Evolutionary conservation across 2,888 invertebrate species (phyloP).

Genomic region (Drymonia ruficornis): DNA sequence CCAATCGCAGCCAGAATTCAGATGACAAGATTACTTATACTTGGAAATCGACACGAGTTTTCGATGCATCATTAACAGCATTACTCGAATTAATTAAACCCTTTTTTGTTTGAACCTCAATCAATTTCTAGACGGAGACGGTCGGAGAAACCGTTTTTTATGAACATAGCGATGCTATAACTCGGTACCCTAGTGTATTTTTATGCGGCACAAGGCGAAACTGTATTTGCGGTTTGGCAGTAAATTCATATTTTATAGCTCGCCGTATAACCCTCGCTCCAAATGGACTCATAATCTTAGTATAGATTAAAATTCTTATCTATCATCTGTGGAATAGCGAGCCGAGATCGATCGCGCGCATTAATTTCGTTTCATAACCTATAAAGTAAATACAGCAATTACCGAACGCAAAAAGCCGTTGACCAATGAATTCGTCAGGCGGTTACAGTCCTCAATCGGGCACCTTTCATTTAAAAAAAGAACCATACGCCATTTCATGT

Average conservation of each 20-base stretch:
- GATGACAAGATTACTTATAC: slow-evolving; percentile 78
- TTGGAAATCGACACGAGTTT: slow-evolving; percentile 75
- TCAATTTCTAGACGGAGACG: slow-evolving; percentile 43
- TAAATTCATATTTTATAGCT: slow-evolving; percentile 67
- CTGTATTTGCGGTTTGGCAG: slow-evolving; percentile 76
- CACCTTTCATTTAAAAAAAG: slow-evolving; percentile 84
- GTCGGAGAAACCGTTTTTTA: slow-evolving; percentile 26
- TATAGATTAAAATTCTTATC: slow-evolving; percentile 18
- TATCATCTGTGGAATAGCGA: slow-evolving; percentile 22
- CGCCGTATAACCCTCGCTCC: slow-evolving; percentile 41
- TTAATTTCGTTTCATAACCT: slow-evolving; percentile 56
- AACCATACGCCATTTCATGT: slow-evolving; percentile 85
- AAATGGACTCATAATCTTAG: slow-evolving; percentile 33
- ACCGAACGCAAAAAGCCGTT: slow-evolving; percentile 79
- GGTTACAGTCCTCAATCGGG: slow-evolving; percentile 85
- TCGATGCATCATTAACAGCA: slow-evolving; percentile 77
- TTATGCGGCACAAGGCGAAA: slow-evolving; percentile 53
- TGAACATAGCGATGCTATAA: slow-evolving; percentile 41
- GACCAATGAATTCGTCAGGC: slow-evolving; percentile 84
- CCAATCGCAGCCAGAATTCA: slow-evolving; percentile 75
- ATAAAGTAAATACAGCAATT: slow-evolving; percentile 79
- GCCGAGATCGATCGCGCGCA: slow-evolving; percentile 26
- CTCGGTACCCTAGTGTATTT: slow-evolving; percentile 31
- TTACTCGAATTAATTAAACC: slow-evolving; percentile 73
- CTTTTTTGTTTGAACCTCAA: slow-evolving; percentile 40